phyloP scores from a whole-genome alignment of 2,797 vertebrate species.

The Florisuga fusca region DNA sequence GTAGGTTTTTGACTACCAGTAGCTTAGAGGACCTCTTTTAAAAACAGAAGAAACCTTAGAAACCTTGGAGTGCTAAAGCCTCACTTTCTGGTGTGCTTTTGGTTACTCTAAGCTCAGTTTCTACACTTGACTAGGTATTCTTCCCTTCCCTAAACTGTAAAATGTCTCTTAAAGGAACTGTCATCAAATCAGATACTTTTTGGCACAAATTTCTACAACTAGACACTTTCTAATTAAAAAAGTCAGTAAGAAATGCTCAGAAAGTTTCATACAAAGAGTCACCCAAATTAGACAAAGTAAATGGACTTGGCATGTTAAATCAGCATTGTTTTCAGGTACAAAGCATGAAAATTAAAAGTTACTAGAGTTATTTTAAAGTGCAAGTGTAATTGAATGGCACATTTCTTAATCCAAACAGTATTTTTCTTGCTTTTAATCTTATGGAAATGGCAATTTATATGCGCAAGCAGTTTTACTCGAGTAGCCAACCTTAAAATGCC shows the following conservation, averaged over 20 bases:
- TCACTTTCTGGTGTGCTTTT: neutral
- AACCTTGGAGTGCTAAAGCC: neutral
- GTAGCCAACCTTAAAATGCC: slow-evolving; percentile 43
- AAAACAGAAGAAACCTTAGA: neutral
- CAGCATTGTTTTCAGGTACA: slow-evolving; percentile 31
- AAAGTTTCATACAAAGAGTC: slow-evolving; percentile 37
- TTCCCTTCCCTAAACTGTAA: neutral
- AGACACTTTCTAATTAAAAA: slow-evolving; percentile 48
- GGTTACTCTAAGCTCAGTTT: neutral
- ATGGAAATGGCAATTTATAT: slow-evolving; percentile 35
- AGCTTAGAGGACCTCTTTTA: neutral
- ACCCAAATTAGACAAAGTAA: slow-evolving; percentile 33
- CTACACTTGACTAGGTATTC: neutral
- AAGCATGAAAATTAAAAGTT: slow-evolving; percentile 28
- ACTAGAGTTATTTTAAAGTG: slow-evolving; percentile 29
- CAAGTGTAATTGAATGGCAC: slow-evolving; percentile 28
- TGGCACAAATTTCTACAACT: slow-evolving; percentile 42
- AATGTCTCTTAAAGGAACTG: slow-evolving; percentile 14
- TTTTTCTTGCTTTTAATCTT: slow-evolving; percentile 26
- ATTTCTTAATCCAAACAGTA: slow-evolving; percentile 14
- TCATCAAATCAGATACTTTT: neutral
- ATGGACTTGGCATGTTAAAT: slow-evolving; percentile 28
- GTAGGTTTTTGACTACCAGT: neutral
- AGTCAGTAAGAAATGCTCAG: neutral
- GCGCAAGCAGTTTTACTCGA: neutral